Evolutionary conservation across 2,797 vertebrate genomes (phyloP), one percentile per base, ranked within the genome.

Genomic region (Serranus cabrilla): DNA sequence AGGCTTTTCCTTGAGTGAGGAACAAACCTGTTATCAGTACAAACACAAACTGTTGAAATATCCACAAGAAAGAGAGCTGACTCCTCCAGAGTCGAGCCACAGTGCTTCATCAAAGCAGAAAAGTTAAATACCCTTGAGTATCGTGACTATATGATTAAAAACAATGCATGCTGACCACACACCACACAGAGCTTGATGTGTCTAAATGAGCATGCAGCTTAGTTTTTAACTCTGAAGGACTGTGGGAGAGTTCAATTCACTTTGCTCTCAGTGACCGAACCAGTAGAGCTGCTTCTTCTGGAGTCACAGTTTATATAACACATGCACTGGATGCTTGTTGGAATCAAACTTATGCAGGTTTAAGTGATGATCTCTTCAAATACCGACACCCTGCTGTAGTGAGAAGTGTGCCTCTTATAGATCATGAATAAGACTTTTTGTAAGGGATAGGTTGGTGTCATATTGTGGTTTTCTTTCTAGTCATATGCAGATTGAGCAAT

Each of bases 351-450:
- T 12, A 12, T n/a, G 21, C 12, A 14, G 62, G 12, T 70, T 46
- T 52, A 34, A 40, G 20, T 5, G 7, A 64, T 27, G 12, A 42
- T 43, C 17, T 65, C 3, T 50, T 0, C 40, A 11, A 16, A 39
- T 50, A 37, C 12, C 16, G 1, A 18, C 46, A 25, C 5, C 6
- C n/a, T 51, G 18, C 25, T 71, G 14, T 16, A 11, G 14, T 62
- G 23, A 66, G 27, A 67, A 37, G 13, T 74, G 27, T 77, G 17
- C 39, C 3, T 58, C 20, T 68, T 9, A 20, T 54, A 37, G 51
- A 40, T 40, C 10, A 49, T 21, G 31, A 57, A 12, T 23, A 31
- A n/a, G 20, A 42, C 0, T 20, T 17, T 5, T 21, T 42, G 1
- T 18, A 43, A 52, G 13, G 7, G 2, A 16, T 4, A 43, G 2